phyloP scores from a whole-genome alignment of 1,140 invertebrate genomes.

The Paracyclopina nana region DNA sequence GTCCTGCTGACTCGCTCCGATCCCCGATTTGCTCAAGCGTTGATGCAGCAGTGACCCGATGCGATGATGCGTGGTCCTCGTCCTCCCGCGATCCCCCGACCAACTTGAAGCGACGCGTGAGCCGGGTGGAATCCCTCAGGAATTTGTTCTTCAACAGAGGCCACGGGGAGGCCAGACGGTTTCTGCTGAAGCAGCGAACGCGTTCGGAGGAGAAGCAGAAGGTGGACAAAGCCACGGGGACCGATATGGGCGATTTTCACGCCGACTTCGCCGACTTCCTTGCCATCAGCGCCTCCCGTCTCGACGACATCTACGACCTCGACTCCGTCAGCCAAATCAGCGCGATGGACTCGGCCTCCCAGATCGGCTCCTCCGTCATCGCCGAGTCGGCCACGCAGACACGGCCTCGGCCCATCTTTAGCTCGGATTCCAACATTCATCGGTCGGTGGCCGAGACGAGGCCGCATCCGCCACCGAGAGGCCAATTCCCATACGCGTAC shows the following conservation, averaged over 20 bases:
- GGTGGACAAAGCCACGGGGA: slow-evolving; percentile 12
- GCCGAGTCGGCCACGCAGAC: neutral
- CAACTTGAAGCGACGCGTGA: slow-evolving; percentile 27
- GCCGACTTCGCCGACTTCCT: slow-evolving; percentile 1
- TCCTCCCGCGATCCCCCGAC: neutral
- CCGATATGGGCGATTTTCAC: neutral
- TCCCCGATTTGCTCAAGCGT: no score
- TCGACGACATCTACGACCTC: neutral
- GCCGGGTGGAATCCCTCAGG: slow-evolving; percentile 35
- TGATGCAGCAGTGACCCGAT: slow-evolving; percentile 1
- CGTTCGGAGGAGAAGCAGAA: slow-evolving; percentile 1
- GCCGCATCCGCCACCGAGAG: slow-evolving; percentile 13
- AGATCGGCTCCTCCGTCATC: neutral
- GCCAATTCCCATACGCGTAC: slow-evolving; percentile 21
- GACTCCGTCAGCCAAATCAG: neutral
- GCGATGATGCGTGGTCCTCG: neutral
- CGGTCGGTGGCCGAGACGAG: neutral
- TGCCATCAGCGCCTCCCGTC: neutral
- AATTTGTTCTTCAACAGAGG: slow-evolving; percentile 29
- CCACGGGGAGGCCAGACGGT: slow-evolving; percentile 7
- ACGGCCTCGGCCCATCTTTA: neutral
- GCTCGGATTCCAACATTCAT: slow-evolving; percentile 14
- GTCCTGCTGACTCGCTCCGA: no score
- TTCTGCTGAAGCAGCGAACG: slow-evolving; percentile 1
- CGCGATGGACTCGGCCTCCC: neutral